Conservation (phyloP, 2,113 vertebrate species). For the Indri indri region DNA sequence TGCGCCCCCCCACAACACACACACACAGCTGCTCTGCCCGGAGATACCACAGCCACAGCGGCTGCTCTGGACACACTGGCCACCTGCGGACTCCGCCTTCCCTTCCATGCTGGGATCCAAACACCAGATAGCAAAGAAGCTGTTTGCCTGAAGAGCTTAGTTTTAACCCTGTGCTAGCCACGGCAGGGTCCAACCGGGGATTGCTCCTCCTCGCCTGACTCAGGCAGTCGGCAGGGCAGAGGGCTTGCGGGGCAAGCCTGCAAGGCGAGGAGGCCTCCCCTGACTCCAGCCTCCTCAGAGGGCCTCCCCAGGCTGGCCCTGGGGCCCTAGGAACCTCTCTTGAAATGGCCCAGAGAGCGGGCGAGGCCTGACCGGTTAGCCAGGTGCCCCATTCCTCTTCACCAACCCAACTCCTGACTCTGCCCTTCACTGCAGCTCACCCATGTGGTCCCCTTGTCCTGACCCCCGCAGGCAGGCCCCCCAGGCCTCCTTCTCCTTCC, state of each 20-base stretch:
- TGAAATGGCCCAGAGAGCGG: not conserved
- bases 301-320: not conserved
- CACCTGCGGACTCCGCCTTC: not conserved
- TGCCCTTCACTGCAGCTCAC: not conserved
- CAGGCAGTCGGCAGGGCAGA: not conserved
- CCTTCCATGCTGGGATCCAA: constrained; percentile 27
- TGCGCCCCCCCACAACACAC: not conserved
- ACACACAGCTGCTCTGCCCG: not conserved
- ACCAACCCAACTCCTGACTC: not conserved
- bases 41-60: not conserved
- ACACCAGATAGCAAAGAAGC: constrained; percentile 26
- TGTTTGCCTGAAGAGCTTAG: not conserved
- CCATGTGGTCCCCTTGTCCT: not conserved
- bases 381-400: not conserved
- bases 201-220: not conserved
- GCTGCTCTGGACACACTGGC: not conserved
- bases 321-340: not conserved
- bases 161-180: not conserved
- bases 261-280: not conserved
- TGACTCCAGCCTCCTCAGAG: not conserved
- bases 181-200: rapidly evolving
- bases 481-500: not conserved
- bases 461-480: not conserved
- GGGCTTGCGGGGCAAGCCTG: not conserved
- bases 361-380: not conserved